Percentiles rank a stretch among this genome's conserved stretches.
Evolutionary conservation across 2,888 invertebrate species (phyloP).

Genomic region (Hypolimnas misippus): DNA sequence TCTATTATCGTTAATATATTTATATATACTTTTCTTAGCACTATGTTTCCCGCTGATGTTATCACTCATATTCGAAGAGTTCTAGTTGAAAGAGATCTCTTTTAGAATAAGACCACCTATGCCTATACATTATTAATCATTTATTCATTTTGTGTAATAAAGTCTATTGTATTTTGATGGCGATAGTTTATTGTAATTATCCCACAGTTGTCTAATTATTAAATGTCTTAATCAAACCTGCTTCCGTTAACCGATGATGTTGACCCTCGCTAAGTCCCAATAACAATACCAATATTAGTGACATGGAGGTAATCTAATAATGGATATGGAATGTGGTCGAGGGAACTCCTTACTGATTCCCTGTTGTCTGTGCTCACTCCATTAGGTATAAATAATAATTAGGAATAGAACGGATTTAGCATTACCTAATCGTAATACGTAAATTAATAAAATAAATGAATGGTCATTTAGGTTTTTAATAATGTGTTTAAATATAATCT

Average conservation of each 20-base stretch:
- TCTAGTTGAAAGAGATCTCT: too few relatives aligned
- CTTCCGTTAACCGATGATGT: neutral
- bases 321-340: neutral
- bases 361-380: neutral
- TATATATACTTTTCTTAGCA: too few relatives aligned
- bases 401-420: neutral
- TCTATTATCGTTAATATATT: too few relatives aligned
- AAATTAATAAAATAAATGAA: neutral
- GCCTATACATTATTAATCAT: too few relatives aligned
- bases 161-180: too few relatives aligned
- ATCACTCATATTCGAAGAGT: too few relatives aligned
- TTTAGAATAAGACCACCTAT: too few relatives aligned
- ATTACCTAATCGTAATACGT: neutral
- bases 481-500: too few relatives aligned
- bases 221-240: neutral
- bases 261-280: neutral
- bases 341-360: neutral
- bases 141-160: too few relatives aligned
- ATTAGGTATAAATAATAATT: slow-evolving; percentile 3
- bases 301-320: slow-evolving; percentile 1
- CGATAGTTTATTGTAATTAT: neutral
- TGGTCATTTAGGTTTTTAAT: too few relatives aligned
- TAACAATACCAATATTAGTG: slow-evolving; percentile 6
- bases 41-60: too few relatives aligned
- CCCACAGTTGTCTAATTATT: neutral